A percentile compares a stretch with the other conserved stretches of the same genome.
Conservation (phyloP, 2,888 invertebrate genomes). For the Eupeodes latifasciatus region DNA sequence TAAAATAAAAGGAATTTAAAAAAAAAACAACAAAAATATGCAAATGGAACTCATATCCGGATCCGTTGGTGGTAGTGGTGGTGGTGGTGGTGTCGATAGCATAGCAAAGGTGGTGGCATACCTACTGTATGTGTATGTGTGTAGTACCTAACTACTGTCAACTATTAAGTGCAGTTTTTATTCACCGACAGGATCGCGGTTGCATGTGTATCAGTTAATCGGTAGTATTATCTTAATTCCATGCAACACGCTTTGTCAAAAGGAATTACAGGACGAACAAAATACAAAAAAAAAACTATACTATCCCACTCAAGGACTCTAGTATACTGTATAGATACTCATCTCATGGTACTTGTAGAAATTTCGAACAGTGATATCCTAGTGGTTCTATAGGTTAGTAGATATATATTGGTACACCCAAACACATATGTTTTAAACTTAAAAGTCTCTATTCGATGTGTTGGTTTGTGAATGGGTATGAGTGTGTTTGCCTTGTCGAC, state of each 20-base stretch:
- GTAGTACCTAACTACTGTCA: slow-evolving; percentile 10
- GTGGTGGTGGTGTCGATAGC: not conserved
- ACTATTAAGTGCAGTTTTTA: slow-evolving; percentile 52
- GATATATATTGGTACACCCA: slow-evolving; percentile 40
- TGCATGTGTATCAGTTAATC: slow-evolving; percentile 69
- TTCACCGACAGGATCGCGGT: slow-evolving; percentile 57
- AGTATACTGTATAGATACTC: slow-evolving; percentile 40
- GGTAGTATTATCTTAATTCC: slow-evolving; percentile 74
- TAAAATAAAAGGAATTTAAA: not conserved
- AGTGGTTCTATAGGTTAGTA: no score
- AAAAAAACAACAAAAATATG: slow-evolving; percentile 12
- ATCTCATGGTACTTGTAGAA: slow-evolving; percentile 8
- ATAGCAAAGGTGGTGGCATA: not conserved
- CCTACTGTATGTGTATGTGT: not conserved
- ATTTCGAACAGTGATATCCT: slow-evolving; percentile 28
- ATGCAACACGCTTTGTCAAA: slow-evolving; percentile 64
- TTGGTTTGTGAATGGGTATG: not conserved
- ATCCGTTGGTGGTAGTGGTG: slow-evolving; percentile 14
- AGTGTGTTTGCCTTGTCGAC: slow-evolving; percentile 39
- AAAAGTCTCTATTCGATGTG: slow-evolving; percentile 30
- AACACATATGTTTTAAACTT: slow-evolving; percentile 54
- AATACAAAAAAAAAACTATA: not conserved
- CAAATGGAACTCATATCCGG: slow-evolving; percentile 41
- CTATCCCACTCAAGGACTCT: slow-evolving; percentile 37
- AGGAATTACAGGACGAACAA: slow-evolving; percentile 58